A percentile compares a stretch with the other conserved stretches of the same genome.
Evolutionary conservation across 2,797 vertebrate species (phyloP).

Genomic region (Gouania willdenowi): DNA sequence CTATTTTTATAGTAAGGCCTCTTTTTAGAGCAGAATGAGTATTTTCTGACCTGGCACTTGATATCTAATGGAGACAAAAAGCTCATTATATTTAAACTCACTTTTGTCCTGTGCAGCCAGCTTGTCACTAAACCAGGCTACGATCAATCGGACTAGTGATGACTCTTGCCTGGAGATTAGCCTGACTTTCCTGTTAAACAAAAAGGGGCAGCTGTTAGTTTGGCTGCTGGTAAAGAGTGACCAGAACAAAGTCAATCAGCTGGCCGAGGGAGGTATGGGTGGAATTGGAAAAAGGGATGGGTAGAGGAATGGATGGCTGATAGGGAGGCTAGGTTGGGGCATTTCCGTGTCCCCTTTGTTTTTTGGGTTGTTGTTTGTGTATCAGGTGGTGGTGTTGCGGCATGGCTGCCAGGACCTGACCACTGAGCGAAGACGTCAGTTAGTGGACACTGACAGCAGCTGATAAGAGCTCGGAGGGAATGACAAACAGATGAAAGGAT

Average conservation of each 20-base stretch:
- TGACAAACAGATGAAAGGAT: slow-evolving; percentile 44
- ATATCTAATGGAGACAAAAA: too few relatives aligned
- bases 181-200: slow-evolving; percentile 43
- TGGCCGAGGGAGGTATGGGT: slow-evolving; percentile 23
- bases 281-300: background rate
- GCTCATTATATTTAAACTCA: slow-evolving; percentile 7
- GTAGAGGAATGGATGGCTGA: slow-evolving; percentile 23
- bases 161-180: slow-evolving; percentile 55
- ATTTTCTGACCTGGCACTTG: background rate
- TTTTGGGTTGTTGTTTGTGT: slow-evolving; percentile 62
- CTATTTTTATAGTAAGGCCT: too few relatives aligned
- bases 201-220: slow-evolving; percentile 55
- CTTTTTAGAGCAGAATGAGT: too few relatives aligned
- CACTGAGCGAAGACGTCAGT: slow-evolving; percentile 64
- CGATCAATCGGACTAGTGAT: slow-evolving; percentile 49
- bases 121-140: slow-evolving; percentile 41
- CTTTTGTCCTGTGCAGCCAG: slow-evolving; percentile 7
- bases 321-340: slow-evolving; percentile 40
- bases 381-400: slow-evolving; percentile 73
- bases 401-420: slow-evolving; percentile 68
- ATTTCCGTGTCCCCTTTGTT: slow-evolving; percentile 11
- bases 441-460: slow-evolving; percentile 71
- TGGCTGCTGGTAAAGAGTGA: slow-evolving; percentile 64
- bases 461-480: slow-evolving; percentile 72
- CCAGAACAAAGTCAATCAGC: slow-evolving; percentile 70